Base-by-base conservation (phyloP, 2,113 vertebrate species). In the Rhabdornis inornatus region DNA sequence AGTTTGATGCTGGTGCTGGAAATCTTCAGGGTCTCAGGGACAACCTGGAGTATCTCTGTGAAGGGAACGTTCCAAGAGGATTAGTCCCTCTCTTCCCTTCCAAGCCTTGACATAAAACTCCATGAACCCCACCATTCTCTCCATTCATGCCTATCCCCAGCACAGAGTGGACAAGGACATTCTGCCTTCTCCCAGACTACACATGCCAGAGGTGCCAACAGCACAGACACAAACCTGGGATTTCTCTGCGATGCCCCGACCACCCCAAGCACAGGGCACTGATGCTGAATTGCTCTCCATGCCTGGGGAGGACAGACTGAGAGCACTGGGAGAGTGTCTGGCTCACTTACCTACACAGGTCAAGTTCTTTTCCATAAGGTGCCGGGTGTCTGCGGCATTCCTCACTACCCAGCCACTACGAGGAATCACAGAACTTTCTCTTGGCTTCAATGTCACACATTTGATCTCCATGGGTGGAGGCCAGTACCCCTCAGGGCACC, bases 1-100 rank as follows among this genome's bases (percentile, higher is more conserved):
- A 94, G 60, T 83, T 86, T 79, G 89, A 95, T 88, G 64, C 74
- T 94, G 69, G 64, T 95, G 75, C 79, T 87, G 74, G 90, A 90
- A 92, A 64, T 6, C 35, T 92, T 39, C 64, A 45, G 23, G 12
- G 53, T 69, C 9, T 27, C 74, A 3, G 75, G 83, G 25, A n/a
- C 83, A 85, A 94, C 74, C 64, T 82, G 83, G 35, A 85, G 44
- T 50, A 81, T 16, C 6, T 81, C 94, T 95, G 86, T 53, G 44
- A 87, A 92, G 65, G 60, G 11, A 74, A 33, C 3, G 6, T 78
- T 70, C n/a, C 9, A 7, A 78, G 28, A 64, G 20, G 8, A n/a
- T 92, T 49, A 72, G 7, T 72, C 11, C 22, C 20, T 75, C n/a
- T 28, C 12, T 69, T 44, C 9, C 15, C 19, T 7, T 86, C 27